phyloP scores from a whole-genome alignment of 2,113 vertebrate species.

The Orthonyx spaldingii region DNA sequence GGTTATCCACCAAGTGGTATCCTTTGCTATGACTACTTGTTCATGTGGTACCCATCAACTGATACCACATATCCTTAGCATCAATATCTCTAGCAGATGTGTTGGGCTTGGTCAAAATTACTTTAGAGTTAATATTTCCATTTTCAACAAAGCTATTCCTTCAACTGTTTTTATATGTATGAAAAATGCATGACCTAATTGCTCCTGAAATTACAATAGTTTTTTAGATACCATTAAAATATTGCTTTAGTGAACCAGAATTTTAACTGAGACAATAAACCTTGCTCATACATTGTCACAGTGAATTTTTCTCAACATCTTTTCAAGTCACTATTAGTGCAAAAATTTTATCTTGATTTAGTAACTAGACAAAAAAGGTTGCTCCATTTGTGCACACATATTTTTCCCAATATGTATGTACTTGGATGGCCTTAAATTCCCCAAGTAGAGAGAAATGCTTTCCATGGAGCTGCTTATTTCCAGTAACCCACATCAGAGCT shows the following conservation, averaged over 20 bases:
- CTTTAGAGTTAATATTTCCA: neutral
- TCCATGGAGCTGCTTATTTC: slow-evolving; percentile 75
- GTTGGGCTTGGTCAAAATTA: neutral
- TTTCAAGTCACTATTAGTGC: slow-evolving; percentile 58
- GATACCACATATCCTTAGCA: neutral
- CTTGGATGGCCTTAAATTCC: slow-evolving; percentile 79
- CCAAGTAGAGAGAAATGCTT: slow-evolving; percentile 77
- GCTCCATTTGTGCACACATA: slow-evolving; percentile 65
- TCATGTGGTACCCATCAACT: neutral
- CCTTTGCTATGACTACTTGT: neutral
- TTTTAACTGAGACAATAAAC: slow-evolving; percentile 39
- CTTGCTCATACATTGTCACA: slow-evolving; percentile 7
- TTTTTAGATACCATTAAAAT: neutral
- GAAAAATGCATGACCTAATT: slow-evolving; percentile 7
- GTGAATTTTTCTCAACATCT: slow-evolving; percentile 55
- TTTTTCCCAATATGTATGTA: slow-evolving; percentile 71
- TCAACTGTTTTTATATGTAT: neutral
- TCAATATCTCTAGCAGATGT: neutral
- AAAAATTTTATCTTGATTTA: slow-evolving; percentile 71
- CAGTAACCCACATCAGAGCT: slow-evolving; percentile 83
- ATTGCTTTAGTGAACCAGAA: neutral
- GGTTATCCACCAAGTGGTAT: neutral
- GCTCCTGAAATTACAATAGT: neutral
- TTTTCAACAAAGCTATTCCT: neutral
- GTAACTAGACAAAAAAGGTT: slow-evolving; percentile 66